Conservation (phyloP, 2,888 invertebrate genomes). For the Plagodis dolabraria region DNA sequence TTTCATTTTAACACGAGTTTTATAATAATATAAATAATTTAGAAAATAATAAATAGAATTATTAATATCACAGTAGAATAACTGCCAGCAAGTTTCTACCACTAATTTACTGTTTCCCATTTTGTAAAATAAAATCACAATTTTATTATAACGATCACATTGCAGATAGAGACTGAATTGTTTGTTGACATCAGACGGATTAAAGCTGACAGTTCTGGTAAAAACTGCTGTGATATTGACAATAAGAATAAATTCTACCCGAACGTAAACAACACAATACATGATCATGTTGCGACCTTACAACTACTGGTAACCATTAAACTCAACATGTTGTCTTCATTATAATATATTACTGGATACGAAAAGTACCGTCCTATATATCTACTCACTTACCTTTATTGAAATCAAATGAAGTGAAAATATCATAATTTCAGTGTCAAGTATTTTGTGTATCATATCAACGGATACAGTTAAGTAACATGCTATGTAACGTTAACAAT, state of each 20-base stretch:
- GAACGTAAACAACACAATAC: constrained; percentile 63
- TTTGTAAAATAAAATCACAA: constrained; percentile 2
- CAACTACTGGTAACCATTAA: constrained; percentile 79
- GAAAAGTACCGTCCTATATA: constrained; percentile 12
- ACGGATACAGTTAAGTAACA: constrained; percentile 16
- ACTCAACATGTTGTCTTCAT: constrained; percentile 51
- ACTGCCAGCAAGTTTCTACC: constrained; percentile 70
- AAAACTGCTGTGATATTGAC: constrained; percentile 83
- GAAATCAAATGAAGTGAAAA: constrained; percentile 11
- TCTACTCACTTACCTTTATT: constrained; percentile 16
- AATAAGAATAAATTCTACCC: constrained; percentile 50
- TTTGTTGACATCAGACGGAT: constrained; percentile 20
- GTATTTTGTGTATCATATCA: constrained; percentile 16
- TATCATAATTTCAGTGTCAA: constrained; percentile 10
- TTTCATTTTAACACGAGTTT: constrained; percentile 28
- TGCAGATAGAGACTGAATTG: constrained; percentile 2
- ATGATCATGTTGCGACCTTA: constrained; percentile 67
- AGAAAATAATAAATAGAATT: constrained; percentile 80
- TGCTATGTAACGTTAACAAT: constrained; percentile 4
- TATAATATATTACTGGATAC: constrained; percentile 20
- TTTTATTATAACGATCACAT: neutral
- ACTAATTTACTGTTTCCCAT: constrained; percentile 15
- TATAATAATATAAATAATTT: constrained; percentile 75
- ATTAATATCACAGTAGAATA: constrained; percentile 83
- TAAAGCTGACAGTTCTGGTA: constrained; percentile 67